A percentile compares a stretch with the other conserved stretches of the same genome.
phyloP scores from a whole-genome alignment of 2,888 invertebrate species.

The Diaprepes abbreviatus region DNA sequence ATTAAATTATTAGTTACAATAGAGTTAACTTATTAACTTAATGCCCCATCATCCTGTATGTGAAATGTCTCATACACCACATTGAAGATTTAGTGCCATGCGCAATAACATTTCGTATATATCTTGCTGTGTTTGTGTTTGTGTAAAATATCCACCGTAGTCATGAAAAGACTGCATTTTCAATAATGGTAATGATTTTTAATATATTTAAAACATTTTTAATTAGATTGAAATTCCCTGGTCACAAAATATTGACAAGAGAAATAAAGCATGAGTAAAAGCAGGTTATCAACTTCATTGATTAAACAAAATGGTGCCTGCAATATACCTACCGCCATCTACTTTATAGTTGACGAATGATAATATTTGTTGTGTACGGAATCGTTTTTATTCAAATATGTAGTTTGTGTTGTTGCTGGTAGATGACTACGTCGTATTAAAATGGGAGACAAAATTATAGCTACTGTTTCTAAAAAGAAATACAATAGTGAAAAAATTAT shows the following conservation, averaged over 20 bases:
- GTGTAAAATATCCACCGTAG: not conserved
- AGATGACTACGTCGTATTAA: conserved; percentile 1
- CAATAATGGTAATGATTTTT: conserved; percentile 14
- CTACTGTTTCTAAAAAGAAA: too few relatives aligned
- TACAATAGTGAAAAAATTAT: too few relatives aligned
- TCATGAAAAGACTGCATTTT: not conserved
- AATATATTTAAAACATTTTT: not conserved
- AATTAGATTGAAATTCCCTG: not conserved
- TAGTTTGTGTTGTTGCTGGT: not conserved
- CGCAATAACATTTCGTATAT: not conserved
- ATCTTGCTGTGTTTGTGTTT: not conserved
- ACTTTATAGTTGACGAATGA: not conserved
- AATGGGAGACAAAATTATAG: too few relatives aligned
- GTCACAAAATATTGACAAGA: too few relatives aligned
- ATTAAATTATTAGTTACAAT: too few relatives aligned
- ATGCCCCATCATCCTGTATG: too few relatives aligned
- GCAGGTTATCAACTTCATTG: conserved; percentile 1
- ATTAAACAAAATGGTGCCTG: not conserved
- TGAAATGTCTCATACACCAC: too few relatives aligned
- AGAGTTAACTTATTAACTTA: too few relatives aligned
- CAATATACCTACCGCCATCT: not conserved
- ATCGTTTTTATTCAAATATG: not conserved
- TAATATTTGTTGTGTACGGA: too few relatives aligned
- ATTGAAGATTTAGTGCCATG: not conserved
- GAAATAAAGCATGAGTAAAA: too few relatives aligned